Base-by-base conservation (phyloP, 2,797 vertebrate genomes). In the Danio kyathit region DNA sequence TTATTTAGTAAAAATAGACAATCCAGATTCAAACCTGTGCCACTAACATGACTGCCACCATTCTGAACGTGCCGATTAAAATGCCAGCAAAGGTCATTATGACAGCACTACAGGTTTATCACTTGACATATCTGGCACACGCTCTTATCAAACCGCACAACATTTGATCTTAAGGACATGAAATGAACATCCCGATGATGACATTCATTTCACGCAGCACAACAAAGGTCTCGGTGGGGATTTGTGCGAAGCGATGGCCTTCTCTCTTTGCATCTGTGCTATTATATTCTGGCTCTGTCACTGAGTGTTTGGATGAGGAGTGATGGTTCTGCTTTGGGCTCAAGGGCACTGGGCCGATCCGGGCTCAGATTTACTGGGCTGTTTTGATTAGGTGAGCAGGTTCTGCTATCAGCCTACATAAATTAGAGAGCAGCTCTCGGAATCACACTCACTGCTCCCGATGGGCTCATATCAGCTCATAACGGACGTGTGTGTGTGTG, bases 381-480 rank as follows among this genome's bases (percentile, higher is more conserved):
- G 82, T 64, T 76, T 79, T 82, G 80, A 82, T 76, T 76, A 84
- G 65, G 43, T 29, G 59, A 79, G 82, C 76, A 82, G 75, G 66
- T 78, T 77, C 77, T 74, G 69, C 67, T 73, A 66, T 64, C 81
- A 82, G 51, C 75, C 44, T 72, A 72, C 81, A 82, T 82, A 82
- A 82, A 79, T 82, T 78, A 74, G 57, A 79, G 38, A 71, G 77
- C 77, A 56, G 67, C 56, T 51, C 57, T 63, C 76, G 49, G 67
- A 63, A 72, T 64, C 54, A 12, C 75, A 59, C 52, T 78, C 75
- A 59, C n/a, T 14, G 40, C 64, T 78, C 76, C 76, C 60, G 46
- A n/a, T 59, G 49, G 78, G 43, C 60, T 57, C 57, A 29, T 74
- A 76, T 83, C 76, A 17, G 49, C 48, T 56, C 67, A 54, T 49